Evolutionary conservation across 2,888 invertebrate genomes (phyloP).

Genomic region (Drosophila neotestacea): DNA sequence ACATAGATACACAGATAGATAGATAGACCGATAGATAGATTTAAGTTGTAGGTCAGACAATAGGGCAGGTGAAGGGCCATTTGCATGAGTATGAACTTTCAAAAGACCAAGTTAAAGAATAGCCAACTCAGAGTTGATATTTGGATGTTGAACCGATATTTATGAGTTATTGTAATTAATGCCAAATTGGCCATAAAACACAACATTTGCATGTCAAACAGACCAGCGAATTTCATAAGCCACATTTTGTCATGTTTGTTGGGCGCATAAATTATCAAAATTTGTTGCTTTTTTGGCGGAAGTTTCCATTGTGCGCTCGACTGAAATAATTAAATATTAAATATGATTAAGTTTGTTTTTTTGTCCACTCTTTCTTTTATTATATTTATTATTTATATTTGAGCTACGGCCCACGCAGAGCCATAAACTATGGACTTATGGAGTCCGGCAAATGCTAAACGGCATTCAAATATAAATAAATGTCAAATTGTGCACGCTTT

Average conservation of each 20-base stretch:
- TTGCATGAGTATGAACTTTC: conserved; percentile 60
- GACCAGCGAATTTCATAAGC: conserved; percentile 57
- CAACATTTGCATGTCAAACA: conserved; percentile 79
- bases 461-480: conserved; percentile 79
- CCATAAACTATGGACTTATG: conserved; percentile 71
- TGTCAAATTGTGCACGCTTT: conserved; percentile 76
- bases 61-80: conserved; percentile 61
- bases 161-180: conserved; percentile 75
- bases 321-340: conserved; percentile 79
- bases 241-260: conserved; percentile 44
- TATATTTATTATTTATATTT: conserved; percentile 14
- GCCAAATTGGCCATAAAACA: conserved; percentile 79
- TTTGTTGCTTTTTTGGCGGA: conserved; percentile 58
- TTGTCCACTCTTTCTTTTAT: conserved; percentile 10
- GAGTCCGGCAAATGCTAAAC: conserved; percentile 68
- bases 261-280: conserved; percentile 38
- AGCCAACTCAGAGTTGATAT: conserved; percentile 14
- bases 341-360: conserved; percentile 63
- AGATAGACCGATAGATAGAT: neutral
- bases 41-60: conserved; percentile 7
- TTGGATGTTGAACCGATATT: conserved; percentile 1
- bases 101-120: conserved; percentile 35
- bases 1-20: conserved; percentile 3
- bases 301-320: conserved; percentile 70
- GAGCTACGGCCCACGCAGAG: conserved; percentile 62